A percentile compares a stretch with the other conserved stretches of the same genome.
These are phyloP conservation scores for Budorcas taxicolor DNA, from an alignment of 2,113 vertebrate species.

Conservation along the genomic window DNA sequence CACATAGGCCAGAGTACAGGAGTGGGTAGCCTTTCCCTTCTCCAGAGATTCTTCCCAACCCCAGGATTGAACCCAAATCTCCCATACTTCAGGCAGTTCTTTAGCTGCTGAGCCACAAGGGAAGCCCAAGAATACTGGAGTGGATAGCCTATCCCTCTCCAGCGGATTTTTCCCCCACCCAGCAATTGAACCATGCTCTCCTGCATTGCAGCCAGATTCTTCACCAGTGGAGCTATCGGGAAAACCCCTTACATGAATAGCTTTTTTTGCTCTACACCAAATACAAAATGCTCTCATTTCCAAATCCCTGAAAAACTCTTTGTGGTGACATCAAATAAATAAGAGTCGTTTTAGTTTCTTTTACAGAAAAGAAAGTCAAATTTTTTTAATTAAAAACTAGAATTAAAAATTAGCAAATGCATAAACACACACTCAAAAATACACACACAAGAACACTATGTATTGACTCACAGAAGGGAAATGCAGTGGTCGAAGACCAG, in stretches of 20 bases:
- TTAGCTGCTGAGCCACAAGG: no score
- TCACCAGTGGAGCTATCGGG: neutral
- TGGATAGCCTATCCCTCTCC: neutral
- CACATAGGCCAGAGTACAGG: no score
- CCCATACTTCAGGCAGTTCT: no score
- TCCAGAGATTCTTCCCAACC: no score
- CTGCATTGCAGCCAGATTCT: neutral
- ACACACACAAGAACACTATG: slow-evolving; percentile 7
- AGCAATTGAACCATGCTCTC: neutral
- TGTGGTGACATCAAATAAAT: slow-evolving; percentile 39
- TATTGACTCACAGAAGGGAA: neutral
- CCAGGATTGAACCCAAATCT: no score
- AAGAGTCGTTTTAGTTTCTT: neutral
- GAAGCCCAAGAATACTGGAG: neutral
- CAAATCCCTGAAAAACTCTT: slow-evolving; percentile 28
- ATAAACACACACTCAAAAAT: slow-evolving; percentile 77
- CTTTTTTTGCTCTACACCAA: neutral
- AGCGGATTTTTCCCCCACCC: neutral
- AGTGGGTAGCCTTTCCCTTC: no score
- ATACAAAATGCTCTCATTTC: slow-evolving; percentile 48
- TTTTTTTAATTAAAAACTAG: slow-evolving; percentile 99
- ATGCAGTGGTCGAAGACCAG: slow-evolving; percentile 59
- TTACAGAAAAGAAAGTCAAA: slow-evolving; percentile 93
- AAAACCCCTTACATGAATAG: neutral
- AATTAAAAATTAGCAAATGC: slow-evolving; percentile 92